A percentile compares a stretch with the other conserved stretches of the same genome.
Evolutionary conservation across 2,888 invertebrate genomes (phyloP).

Genomic region (Panorpa germanica): DNA sequence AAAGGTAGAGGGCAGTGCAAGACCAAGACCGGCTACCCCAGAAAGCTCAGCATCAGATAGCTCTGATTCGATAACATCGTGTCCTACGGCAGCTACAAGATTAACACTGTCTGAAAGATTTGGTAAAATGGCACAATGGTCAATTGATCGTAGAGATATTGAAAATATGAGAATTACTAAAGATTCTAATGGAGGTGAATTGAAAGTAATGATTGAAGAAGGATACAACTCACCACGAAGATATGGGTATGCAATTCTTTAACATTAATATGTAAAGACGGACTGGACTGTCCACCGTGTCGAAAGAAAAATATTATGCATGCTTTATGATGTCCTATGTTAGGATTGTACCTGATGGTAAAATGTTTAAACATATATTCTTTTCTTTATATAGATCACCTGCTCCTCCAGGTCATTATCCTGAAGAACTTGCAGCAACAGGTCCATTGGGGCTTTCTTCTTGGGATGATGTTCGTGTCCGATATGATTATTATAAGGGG

Average conservation of each 20-base stretch:
- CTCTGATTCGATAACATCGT: constrained; percentile 27
- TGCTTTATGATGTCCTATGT: background rate
- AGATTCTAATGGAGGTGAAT: constrained; percentile 47
- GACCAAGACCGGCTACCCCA: constrained; percentile 26
- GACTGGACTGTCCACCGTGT: background rate
- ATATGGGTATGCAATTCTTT: too few species aligned
- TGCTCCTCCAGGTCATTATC: constrained; percentile 57
- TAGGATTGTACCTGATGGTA: constrained; percentile 15
- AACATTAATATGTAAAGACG: too few species aligned
- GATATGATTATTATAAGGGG: constrained; percentile 79
- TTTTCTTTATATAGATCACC: constrained; percentile 33
- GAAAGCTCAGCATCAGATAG: constrained; percentile 41
- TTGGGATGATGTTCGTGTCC: constrained; percentile 77
- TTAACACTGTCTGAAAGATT: constrained; percentile 73
- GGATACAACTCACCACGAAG: constrained; percentile 37
- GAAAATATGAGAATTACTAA: constrained; percentile 77
- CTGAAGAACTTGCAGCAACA: constrained; percentile 52
- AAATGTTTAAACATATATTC: background rate
- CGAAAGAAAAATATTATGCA: background rate
- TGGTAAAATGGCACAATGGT: constrained; percentile 86
- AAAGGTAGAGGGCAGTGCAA: constrained; percentile 25
- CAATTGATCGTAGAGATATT: constrained; percentile 64
- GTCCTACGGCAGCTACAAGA: constrained; percentile 38
- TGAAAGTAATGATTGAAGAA: constrained; percentile 60
- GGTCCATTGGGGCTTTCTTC: constrained; percentile 53